phyloP scores from a whole-genome alignment of 2,113 vertebrate genomes.

The Indri indri region DNA sequence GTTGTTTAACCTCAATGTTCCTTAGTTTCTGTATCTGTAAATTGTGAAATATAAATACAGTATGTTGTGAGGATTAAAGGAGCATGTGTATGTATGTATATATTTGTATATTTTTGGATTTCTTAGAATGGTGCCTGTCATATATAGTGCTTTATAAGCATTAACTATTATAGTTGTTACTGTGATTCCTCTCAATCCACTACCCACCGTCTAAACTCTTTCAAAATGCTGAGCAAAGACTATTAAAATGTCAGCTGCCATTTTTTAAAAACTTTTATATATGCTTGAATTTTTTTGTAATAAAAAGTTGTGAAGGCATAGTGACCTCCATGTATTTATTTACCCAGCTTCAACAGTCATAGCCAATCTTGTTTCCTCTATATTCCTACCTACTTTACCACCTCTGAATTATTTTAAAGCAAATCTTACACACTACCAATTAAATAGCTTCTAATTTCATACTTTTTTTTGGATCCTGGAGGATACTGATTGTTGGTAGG shows the following conservation, averaged over 20 bases:
- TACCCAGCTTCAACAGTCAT: neutral
- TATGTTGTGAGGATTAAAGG: neutral
- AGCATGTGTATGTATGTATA: neutral
- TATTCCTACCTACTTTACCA: neutral
- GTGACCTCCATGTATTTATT: neutral
- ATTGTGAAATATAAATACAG: no score
- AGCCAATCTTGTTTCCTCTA: neutral
- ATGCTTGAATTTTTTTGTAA: neutral
- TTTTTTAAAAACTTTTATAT: neutral
- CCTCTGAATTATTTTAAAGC: neutral
- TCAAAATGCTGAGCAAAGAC: neutral
- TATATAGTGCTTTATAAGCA: neutral
- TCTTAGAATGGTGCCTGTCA: neutral
- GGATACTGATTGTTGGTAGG: neutral
- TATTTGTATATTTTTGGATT: neutral
- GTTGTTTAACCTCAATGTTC: no score
- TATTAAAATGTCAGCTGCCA: neutral
- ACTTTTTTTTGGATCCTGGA: neutral
- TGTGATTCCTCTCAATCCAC: neutral
- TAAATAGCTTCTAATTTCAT: neutral
- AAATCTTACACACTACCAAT: neutral
- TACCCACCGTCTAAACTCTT: neutral
- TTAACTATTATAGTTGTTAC: neutral
- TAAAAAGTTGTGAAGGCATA: neutral
- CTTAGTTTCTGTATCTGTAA: no score